These are phyloP conservation scores for Bufotes viridis DNA, from an alignment of 2,797 vertebrate genomes.

Conservation along the genomic window DNA sequence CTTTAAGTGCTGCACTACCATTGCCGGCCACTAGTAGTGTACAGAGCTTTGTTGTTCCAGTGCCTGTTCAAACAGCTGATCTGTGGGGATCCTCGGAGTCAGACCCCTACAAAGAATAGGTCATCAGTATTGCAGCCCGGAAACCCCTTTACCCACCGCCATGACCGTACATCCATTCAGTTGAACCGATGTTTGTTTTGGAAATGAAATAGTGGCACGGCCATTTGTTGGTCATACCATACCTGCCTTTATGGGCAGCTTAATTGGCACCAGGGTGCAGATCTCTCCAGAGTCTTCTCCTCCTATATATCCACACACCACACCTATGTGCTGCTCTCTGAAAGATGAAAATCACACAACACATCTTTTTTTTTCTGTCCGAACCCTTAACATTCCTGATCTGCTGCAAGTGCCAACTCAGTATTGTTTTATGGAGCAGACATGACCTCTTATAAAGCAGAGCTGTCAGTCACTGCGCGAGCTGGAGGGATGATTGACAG, in stretches of 20 bases:
- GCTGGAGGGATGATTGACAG: slow-evolving; percentile 31
- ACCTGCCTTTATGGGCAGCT: background rate
- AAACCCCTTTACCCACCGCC: background rate
- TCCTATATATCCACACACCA: background rate
- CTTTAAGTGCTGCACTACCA: no score
- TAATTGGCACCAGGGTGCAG: background rate
- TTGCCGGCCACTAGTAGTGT: no score
- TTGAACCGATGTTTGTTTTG: background rate
- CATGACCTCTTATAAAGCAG: slow-evolving; percentile 27
- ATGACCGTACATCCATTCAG: background rate
- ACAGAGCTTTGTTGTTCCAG: no score
- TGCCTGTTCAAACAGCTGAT: no score
- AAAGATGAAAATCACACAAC: background rate
- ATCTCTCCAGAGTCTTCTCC: background rate
- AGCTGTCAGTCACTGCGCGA: slow-evolving; percentile 6
- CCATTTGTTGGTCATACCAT: background rate
- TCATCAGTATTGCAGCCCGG: no score
- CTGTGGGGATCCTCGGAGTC: no score
- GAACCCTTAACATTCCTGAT: background rate
- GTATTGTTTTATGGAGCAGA: slow-evolving; percentile 6
- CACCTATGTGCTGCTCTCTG: background rate
- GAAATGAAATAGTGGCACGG: background rate
- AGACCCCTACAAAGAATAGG: no score
- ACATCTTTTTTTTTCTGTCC: background rate
- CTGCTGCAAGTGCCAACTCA: slow-evolving; percentile 2